phyloP scores from a whole-genome alignment of 1,140 invertebrate genomes.

The Aphelinus certus region DNA sequence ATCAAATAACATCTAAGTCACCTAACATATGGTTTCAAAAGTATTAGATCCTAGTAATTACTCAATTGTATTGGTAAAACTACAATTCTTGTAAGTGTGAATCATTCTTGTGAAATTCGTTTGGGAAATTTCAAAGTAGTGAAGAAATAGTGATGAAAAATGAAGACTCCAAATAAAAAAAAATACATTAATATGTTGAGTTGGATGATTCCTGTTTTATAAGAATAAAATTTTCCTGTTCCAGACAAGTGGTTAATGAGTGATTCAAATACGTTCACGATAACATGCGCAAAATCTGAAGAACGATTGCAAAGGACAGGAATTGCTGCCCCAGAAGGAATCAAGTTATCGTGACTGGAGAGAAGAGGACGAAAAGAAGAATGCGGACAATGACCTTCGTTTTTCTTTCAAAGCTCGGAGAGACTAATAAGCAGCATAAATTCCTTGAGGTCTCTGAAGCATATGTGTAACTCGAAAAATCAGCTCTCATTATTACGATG shows the following conservation, averaged over 20 bases:
- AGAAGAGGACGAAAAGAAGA: slow-evolving; percentile 28
- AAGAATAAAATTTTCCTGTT: slow-evolving; percentile 38
- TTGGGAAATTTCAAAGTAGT: too few species aligned
- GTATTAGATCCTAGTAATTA: too few species aligned
- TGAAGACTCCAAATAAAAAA: too few species aligned
- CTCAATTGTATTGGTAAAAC: too few species aligned
- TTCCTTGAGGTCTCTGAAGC: slow-evolving; percentile 25
- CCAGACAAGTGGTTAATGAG: slow-evolving; percentile 61
- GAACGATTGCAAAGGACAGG: slow-evolving; percentile 41
- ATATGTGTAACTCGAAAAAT: slow-evolving; percentile 25
- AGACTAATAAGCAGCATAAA: slow-evolving; percentile 44
- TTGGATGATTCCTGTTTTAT: too few species aligned
- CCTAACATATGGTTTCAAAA: too few species aligned
- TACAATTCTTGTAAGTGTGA: too few species aligned
- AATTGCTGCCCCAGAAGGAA: slow-evolving; percentile 41
- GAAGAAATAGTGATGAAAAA: too few species aligned
- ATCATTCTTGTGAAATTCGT: too few species aligned
- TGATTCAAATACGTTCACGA: slow-evolving; percentile 59
- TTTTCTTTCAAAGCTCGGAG: slow-evolving; percentile 52
- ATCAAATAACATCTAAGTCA: too few species aligned
- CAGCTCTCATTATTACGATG: slow-evolving; percentile 46
- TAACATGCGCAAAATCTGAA: slow-evolving; percentile 49
- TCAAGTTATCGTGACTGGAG: slow-evolving; percentile 35
- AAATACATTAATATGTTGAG: too few species aligned
- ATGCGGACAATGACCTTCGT: slow-evolving; percentile 47